Conservation (phyloP, 2,888 invertebrate species). For the Apantesis nais region DNA sequence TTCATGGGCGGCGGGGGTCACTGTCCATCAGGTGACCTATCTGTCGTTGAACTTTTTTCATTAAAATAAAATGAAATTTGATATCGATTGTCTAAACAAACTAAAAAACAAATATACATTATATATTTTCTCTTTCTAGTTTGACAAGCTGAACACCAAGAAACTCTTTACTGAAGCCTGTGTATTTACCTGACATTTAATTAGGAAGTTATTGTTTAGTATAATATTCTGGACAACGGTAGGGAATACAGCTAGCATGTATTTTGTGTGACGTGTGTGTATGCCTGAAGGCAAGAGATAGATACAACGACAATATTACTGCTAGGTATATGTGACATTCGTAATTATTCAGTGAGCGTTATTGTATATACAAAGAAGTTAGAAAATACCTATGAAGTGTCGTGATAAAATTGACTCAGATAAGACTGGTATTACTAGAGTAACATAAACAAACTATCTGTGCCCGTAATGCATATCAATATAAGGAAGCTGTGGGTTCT, state of each 20-base stretch:
- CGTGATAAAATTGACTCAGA: constrained; percentile 27
- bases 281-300: neutral
- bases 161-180: neutral
- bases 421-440: constrained; percentile 35
- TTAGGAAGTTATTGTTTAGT: neutral
- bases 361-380: constrained; percentile 4
- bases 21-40: too few relatives aligned
- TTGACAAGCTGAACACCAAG: neutral
- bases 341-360: neutral
- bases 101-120: neutral
- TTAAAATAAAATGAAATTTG: too few relatives aligned
- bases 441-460: constrained; percentile 34
- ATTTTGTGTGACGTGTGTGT: neutral
- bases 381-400: constrained; percentile 19
- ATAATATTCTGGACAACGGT: neutral
- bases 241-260: neutral
- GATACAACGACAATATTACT: neutral
- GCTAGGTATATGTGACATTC: too few relatives aligned
- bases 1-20: too few relatives aligned
- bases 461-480: constrained; percentile 40
- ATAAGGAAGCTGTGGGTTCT: constrained; percentile 30
- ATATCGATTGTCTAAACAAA: neutral
- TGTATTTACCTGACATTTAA: neutral
- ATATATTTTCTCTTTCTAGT: neutral
- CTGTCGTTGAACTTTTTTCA: too few relatives aligned